Conservation (phyloP, 2,888 invertebrate species). For the Limnephilus marmoratus region DNA sequence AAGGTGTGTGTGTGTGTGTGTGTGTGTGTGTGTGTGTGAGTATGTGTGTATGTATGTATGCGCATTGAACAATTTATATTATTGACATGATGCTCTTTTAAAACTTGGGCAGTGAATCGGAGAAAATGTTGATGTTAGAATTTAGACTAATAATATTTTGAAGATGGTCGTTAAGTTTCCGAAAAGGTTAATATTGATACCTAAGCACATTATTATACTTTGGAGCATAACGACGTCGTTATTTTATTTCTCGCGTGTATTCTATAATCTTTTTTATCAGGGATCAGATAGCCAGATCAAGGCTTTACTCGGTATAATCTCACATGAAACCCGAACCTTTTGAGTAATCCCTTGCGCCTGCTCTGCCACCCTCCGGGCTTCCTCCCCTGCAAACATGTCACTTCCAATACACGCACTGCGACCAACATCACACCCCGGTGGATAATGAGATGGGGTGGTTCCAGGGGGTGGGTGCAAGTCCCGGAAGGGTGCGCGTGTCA, state of each 20-base stretch:
- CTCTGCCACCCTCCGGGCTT: conserved; percentile 6
- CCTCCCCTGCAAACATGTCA: conserved; percentile 50
- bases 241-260: background rate
- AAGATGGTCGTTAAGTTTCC: too few species aligned
- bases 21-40: too few species aligned
- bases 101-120: too few species aligned
- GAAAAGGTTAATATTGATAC: too few species aligned
- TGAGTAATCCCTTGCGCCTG: background rate
- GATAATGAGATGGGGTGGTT: conserved; percentile 39
- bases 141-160: too few species aligned
- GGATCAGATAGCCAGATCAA: background rate
- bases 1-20: too few species aligned
- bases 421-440: conserved; percentile 41
- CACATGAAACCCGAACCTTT: background rate
- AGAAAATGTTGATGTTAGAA: too few species aligned
- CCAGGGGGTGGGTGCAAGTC: conserved; percentile 36
- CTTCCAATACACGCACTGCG: conserved; percentile 53
- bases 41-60: too few species aligned
- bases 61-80: too few species aligned
- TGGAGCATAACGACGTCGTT: too few species aligned
- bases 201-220: too few species aligned
- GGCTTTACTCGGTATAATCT: background rate
- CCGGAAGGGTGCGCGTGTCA: conserved; percentile 35
- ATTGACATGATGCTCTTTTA: too few species aligned
- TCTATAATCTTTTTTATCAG: background rate